Conservation (phyloP, 2,113 vertebrate genomes). For the Colistium nudipinnis region DNA sequence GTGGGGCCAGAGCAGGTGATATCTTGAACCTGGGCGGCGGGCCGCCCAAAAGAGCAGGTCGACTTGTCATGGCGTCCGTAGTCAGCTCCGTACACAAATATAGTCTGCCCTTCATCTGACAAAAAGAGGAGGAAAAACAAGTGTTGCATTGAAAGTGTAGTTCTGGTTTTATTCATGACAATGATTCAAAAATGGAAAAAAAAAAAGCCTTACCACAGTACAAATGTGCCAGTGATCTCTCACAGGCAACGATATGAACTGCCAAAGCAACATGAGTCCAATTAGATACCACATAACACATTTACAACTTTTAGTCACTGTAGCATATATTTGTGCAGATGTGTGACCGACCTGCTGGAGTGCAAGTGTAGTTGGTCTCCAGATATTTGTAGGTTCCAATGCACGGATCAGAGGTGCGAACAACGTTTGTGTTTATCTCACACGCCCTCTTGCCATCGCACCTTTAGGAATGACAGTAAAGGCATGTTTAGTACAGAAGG, state of each 20-base stretch:
- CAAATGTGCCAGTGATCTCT: constrained; percentile 30
- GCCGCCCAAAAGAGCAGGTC: constrained; percentile 33
- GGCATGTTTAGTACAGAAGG: background rate
- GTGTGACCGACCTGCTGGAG: constrained; percentile 56
- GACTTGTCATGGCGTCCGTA: constrained; percentile 59
- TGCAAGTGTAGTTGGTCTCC: constrained; percentile 52
- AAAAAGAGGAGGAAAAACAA: background rate
- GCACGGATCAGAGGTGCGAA: constrained; percentile 40
- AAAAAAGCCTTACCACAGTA: constrained; percentile 47
- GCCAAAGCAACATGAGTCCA: constrained; percentile 5
- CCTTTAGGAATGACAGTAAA: constrained; percentile 20
- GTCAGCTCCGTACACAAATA: constrained; percentile 46
- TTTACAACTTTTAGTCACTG: background rate
- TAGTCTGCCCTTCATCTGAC: constrained; percentile 34
- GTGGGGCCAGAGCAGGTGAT: background rate
- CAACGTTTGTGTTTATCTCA: constrained; percentile 3
- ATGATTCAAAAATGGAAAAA: background rate
- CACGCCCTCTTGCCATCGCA: constrained; percentile 60
- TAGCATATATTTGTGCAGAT: background rate
- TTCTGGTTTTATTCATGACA: background rate
- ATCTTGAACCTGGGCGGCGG: background rate
- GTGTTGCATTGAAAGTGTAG: background rate
- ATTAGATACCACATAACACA: background rate
- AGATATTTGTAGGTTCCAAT: constrained; percentile 23
- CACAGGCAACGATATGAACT: constrained; percentile 31